Base-by-base conservation (phyloP, 1,140 invertebrate species). In the Rhyacophila brunnea region DNA sequence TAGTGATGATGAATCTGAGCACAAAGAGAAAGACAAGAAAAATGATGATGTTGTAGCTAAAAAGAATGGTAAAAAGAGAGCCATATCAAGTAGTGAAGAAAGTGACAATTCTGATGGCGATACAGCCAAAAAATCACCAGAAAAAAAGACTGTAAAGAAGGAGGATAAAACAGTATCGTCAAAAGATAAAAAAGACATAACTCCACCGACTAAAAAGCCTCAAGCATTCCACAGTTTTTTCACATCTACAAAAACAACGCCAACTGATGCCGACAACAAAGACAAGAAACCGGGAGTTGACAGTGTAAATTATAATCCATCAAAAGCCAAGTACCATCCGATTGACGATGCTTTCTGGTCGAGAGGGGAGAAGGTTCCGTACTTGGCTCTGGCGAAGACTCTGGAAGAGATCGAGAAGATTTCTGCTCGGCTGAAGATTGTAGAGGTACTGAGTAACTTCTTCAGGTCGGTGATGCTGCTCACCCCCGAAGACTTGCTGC, bases 401-500 rank as follows among this genome's bases (percentile, higher is more conserved):
- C 83, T 99, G 65, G 90, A 97, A 74, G 77, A 85, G 6, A 98
- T 99, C 48, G 96, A 99, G 79, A 87, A 83, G 10, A 91, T 89
- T 0, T 92, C 90, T 47, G 89, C 90, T 0, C 83, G 96, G 32
- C 80, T 99, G 43, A 96, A 96, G 76, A 99, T 95, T 67, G 87
- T 99, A 15, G 92, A 98, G 76, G 95, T 95, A 58, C 70, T 99
- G 14, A 85, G 89, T 44, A 99, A 99, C 74, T 99, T 92, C 72
- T 91, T 98, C 34, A 85, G 95, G 17, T 98, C 96, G 0, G 92
- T 97, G 1, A 91, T 97, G 43, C 80, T 88, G 6, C 74, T 98
- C 4, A 91, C 85, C 23, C 93, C 95, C 0, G 83, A 91, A 43
- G 96, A 99, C 75, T 77, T 99, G 10, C 61, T 97, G 38, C 83